Percentiles rank a stretch among this genome's conserved stretches.
These are phyloP conservation scores for Micromys minutus DNA, from an alignment of 2,113 vertebrate species.

Conservation along the genomic window DNA sequence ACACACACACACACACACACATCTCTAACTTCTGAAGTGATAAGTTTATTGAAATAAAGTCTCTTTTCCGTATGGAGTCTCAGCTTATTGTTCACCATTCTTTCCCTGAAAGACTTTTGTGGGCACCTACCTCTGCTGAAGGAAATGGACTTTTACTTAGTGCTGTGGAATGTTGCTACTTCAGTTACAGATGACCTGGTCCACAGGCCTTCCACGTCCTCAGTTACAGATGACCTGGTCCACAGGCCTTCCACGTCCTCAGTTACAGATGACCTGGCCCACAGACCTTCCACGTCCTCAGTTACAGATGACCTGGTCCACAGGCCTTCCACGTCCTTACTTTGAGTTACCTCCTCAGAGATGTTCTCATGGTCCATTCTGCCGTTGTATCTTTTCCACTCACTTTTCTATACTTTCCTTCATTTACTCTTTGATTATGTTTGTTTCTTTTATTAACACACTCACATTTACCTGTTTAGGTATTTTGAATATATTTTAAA, in stretches of 20 bases:
- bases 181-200: too few relatives aligned
- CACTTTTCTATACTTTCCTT: neutral
- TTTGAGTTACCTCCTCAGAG: neutral
- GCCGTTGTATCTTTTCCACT: neutral
- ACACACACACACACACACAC: too few relatives aligned
- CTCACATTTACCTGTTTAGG: neutral
- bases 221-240: too few relatives aligned
- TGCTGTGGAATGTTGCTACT: neutral
- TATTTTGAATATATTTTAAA: neutral
- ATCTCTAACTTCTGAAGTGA: neutral
- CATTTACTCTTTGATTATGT: neutral
- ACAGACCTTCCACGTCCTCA: too few relatives aligned
- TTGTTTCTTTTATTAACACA: neutral
- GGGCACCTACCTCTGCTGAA: neutral
- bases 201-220: too few relatives aligned
- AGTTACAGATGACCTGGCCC: too few relatives aligned
- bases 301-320: neutral
- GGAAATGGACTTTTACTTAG: neutral
- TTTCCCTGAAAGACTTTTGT: neutral
- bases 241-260: too few relatives aligned
- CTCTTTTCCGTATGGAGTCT: neutral
- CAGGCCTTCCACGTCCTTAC: neutral
- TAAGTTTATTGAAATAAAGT: neutral
- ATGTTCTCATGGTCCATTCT: neutral
- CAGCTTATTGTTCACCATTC: neutral